Percentiles rank a stretch among this genome's conserved stretches.
phyloP scores from a whole-genome alignment of 2,113 vertebrate species.

The Cynopterus brachyotis region DNA sequence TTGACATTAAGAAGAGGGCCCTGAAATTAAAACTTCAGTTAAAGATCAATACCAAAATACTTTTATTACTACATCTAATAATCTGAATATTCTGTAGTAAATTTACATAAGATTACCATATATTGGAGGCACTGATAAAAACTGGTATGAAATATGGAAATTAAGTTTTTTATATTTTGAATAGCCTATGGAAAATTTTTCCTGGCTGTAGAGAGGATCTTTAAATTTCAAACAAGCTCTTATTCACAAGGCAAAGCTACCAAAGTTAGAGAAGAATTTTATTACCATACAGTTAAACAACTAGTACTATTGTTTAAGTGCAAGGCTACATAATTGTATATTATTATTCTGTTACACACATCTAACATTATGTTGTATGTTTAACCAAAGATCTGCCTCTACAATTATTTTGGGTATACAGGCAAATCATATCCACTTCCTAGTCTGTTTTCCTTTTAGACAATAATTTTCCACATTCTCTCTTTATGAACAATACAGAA shows the following conservation, averaged over 20 bases:
- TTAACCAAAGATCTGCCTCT: background rate
- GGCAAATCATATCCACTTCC: constrained; percentile 11
- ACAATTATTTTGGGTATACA: background rate
- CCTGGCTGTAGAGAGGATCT: background rate
- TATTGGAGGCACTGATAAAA: background rate
- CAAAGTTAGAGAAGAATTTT: background rate
- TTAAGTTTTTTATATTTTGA: background rate
- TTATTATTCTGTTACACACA: background rate
- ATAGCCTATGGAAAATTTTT: background rate
- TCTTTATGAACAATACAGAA: background rate
- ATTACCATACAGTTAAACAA: background rate
- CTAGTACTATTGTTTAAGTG: background rate
- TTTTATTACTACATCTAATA: background rate
- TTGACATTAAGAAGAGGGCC: constrained; percentile 98
- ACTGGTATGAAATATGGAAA: background rate
- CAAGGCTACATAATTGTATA: background rate
- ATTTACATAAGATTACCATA: background rate
- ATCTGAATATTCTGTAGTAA: background rate
- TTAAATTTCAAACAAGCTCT: constrained; percentile 19
- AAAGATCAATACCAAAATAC: background rate
- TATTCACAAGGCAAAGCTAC: constrained; percentile 28
- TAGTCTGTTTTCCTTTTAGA: background rate
- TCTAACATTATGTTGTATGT: background rate
- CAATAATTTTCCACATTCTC: background rate
- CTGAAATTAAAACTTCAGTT: constrained; percentile 82